A percentile compares a stretch with the other conserved stretches of the same genome.
Conservation (phyloP, 2,113 vertebrate genomes). For the Otocyon megalotis region DNA sequence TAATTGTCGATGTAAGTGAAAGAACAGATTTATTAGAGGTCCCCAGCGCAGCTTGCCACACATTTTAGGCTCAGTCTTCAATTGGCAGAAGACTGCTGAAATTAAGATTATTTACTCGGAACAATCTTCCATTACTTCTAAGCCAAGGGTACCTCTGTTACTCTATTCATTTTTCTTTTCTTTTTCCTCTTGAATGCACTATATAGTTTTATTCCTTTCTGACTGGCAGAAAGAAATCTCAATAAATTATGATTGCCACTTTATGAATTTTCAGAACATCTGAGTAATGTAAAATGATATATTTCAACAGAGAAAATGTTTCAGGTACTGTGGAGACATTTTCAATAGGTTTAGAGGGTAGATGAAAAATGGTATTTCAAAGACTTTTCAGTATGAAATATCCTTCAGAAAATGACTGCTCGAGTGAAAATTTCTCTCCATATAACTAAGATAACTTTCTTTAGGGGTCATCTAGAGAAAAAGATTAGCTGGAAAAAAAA, state of each 20-base stretch:
- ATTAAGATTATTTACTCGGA: constrained; percentile 6
- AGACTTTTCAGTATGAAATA: constrained; percentile 68
- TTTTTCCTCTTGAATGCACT: constrained; percentile 42
- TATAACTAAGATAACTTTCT: constrained; percentile 66
- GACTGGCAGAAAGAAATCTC: constrained; percentile 74
- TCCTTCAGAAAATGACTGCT: constrained; percentile 67
- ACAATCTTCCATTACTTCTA: neutral
- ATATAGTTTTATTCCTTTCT: constrained; percentile 71
- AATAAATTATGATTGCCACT: constrained; percentile 80
- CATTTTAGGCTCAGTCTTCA: neutral
- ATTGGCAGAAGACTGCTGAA: neutral
- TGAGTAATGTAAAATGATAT: constrained; percentile 78
- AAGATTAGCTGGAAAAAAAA: constrained; percentile 37
- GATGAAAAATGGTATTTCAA: constrained; percentile 76
- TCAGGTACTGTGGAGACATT: constrained; percentile 68
- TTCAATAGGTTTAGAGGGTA: constrained; percentile 71
- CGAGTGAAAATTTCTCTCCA: constrained; percentile 55
- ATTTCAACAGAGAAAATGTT: constrained; percentile 75
- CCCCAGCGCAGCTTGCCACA: too few relatives aligned
- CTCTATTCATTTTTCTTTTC: constrained; percentile 64
- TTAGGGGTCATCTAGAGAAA: constrained; percentile 71
- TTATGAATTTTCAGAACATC: constrained; percentile 73
- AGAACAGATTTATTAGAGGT: neutral
- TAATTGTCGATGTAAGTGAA: neutral
- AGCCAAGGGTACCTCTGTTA: neutral